A percentile compares a stretch with the other conserved stretches of the same genome.
These are phyloP conservation scores for Prochilodus magdalenae DNA, from an alignment of 2,113 vertebrate species.

Conservation along the genomic window DNA sequence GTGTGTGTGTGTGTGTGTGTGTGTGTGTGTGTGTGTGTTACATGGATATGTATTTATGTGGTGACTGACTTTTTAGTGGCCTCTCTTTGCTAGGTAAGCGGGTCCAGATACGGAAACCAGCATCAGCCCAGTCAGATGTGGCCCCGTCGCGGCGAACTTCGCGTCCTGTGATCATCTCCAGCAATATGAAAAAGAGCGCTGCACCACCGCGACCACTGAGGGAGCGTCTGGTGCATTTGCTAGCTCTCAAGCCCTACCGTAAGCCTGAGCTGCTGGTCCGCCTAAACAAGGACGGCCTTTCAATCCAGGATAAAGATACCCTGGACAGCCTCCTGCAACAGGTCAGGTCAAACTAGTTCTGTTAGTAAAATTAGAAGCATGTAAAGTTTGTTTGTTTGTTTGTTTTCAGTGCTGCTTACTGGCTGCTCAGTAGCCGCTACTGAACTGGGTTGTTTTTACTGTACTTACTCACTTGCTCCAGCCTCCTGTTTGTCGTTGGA, in stretches of 20 bases:
- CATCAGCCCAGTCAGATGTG: conserved; percentile 81
- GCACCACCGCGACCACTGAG: conserved; percentile 85
- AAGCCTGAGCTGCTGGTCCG: conserved; percentile 94
- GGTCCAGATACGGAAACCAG: conserved; percentile 92
- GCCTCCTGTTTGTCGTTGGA: too few species aligned
- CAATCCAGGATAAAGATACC: conserved; percentile 86
- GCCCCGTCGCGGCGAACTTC: conserved; percentile 88
- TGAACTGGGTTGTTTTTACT: too few species aligned
- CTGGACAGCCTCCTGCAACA: conserved; percentile 93
- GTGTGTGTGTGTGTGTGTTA: too few species aligned
- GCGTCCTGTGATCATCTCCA: conserved; percentile 90
- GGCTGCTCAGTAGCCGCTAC: too few species aligned
- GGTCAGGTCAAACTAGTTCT: conserved; percentile 69
- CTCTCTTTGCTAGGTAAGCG: conserved; percentile 82
- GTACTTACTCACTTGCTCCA: too few species aligned
- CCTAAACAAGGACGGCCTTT: conserved; percentile 92
- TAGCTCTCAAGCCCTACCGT: conserved; percentile 96
- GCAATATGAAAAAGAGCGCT: conserved; percentile 80
- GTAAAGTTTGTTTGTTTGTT: not conserved
- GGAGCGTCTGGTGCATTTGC: conserved; percentile 91
- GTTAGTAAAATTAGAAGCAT: not conserved
- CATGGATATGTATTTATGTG: too few species aligned
- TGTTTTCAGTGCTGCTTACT: not conserved
- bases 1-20: too few species aligned
- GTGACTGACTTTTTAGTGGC: too few species aligned